These are phyloP conservation scores for Brotula barbata DNA, from an alignment of 2,797 vertebrate genomes.

Conservation along the genomic window DNA sequence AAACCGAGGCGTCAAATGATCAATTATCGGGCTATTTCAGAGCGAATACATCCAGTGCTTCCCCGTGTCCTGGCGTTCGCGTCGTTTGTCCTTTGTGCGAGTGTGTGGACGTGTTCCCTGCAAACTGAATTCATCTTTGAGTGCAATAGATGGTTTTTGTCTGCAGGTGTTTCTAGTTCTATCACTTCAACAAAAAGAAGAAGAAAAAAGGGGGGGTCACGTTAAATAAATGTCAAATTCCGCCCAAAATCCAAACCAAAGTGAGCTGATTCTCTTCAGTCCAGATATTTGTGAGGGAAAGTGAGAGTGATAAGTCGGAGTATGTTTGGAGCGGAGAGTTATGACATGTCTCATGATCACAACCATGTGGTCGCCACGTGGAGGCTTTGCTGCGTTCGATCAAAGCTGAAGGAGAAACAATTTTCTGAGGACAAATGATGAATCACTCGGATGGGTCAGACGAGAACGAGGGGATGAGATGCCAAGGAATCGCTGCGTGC, in stretches of 20 bases:
- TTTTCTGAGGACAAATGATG: constrained; percentile 30
- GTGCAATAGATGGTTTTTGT: constrained; percentile 29
- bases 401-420: constrained; percentile 23
- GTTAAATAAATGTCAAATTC: too few relatives aligned
- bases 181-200: too few relatives aligned
- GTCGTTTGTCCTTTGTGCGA: constrained; percentile 47
- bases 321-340: constrained; percentile 35
- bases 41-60: constrained; percentile 21
- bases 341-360: constrained; percentile 60
- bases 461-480: not conserved
- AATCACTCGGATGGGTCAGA: too few relatives aligned
- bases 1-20: constrained; percentile 3
- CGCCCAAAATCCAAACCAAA: too few relatives aligned
- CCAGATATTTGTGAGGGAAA: too few relatives aligned
- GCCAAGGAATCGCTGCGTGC: too few relatives aligned
- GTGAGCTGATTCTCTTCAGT: too few relatives aligned
- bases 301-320: constrained; percentile 5
- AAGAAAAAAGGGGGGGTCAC: too few relatives aligned
- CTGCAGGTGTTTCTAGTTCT: constrained; percentile 1
- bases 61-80: constrained; percentile 36
- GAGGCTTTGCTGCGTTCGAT: constrained; percentile 43
- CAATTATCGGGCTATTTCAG: constrained; percentile 12
- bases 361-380: constrained; percentile 71
- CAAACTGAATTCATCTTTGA: constrained; percentile 62
- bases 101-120: constrained; percentile 47